Evolutionary conservation across 1,140 invertebrate species (phyloP).

Genomic region (Papilio polytes): DNA sequence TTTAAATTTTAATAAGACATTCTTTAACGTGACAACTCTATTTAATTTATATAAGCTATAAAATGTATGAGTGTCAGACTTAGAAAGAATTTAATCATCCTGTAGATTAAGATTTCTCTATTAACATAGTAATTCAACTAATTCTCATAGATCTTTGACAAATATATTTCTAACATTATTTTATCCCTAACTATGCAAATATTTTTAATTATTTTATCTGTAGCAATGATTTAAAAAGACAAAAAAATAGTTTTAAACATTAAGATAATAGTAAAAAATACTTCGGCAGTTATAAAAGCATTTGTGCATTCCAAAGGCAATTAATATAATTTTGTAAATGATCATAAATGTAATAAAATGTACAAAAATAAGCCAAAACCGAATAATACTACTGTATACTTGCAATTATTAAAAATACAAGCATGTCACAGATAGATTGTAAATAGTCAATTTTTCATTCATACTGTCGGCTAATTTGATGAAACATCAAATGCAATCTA

Average conservation of each 20-base stretch:
- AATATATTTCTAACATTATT: background rate
- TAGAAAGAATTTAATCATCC: background rate
- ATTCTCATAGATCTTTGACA: constrained; percentile 7
- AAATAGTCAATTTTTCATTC: background rate
- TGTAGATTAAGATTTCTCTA: background rate
- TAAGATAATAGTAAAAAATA: background rate
- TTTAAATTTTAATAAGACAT: constrained; percentile 37
- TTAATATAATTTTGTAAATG: background rate
- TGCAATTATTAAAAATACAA: background rate
- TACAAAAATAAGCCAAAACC: background rate
- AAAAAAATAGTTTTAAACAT: background rate
- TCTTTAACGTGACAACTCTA: constrained; percentile 52
- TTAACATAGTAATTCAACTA: background rate
- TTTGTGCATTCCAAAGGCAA: constrained; percentile 14
- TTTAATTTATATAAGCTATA: constrained; percentile 57
- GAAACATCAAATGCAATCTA: too few species aligned
- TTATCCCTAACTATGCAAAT: background rate
- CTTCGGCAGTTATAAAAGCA: background rate
- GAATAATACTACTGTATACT: background rate
- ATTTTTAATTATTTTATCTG: background rate
- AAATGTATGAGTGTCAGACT: constrained; percentile 42
- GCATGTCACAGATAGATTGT: background rate
- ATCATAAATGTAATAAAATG: background rate
- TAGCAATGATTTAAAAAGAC: background rate
- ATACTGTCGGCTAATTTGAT: background rate